Conservation (phyloP, 2,113 vertebrate genomes). For the Sapayoa aenigma region DNA sequence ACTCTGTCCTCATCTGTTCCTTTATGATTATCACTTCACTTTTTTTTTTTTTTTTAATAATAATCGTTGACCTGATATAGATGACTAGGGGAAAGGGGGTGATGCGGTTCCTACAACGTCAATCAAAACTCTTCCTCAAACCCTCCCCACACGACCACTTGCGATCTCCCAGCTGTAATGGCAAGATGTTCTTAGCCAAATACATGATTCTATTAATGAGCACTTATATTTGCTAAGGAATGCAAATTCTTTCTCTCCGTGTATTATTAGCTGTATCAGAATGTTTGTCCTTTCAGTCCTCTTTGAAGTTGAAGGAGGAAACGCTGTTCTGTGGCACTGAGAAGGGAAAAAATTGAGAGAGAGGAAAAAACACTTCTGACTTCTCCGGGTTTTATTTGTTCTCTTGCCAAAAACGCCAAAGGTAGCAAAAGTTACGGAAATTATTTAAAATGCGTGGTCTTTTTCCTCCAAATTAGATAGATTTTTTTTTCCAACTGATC, state of each 20-base stretch:
- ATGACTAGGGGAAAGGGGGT: not conserved
- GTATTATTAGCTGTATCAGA: slow-evolving; percentile 53
- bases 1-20: slow-evolving; percentile 39
- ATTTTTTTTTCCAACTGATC: slow-evolving; percentile 10
- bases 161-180: slow-evolving; percentile 33
- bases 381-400: slow-evolving; percentile 8
- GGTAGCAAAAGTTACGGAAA: slow-evolving; percentile 44
- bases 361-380: not conserved
- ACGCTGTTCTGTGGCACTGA: slow-evolving; percentile 36
- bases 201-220: slow-evolving; percentile 63
- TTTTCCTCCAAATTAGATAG: slow-evolving; percentile 40
- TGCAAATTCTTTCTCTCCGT: slow-evolving; percentile 29
- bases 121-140: slow-evolving; percentile 42
- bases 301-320: slow-evolving; percentile 36
- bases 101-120: not conserved
- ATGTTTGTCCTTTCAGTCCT: slow-evolving; percentile 44
- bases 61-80: slow-evolving; percentile 16
- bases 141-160: not conserved
- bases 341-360: not conserved
- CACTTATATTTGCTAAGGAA: slow-evolving; percentile 58
- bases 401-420: slow-evolving; percentile 14
- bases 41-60: not conserved
- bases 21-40: slow-evolving; percentile 14
- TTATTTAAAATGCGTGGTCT: not conserved
- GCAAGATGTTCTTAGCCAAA: slow-evolving; percentile 57